These are phyloP conservation scores for Proales similis DNA, from an alignment of 1,140 invertebrate genomes.

Conservation along the genomic window DNA sequence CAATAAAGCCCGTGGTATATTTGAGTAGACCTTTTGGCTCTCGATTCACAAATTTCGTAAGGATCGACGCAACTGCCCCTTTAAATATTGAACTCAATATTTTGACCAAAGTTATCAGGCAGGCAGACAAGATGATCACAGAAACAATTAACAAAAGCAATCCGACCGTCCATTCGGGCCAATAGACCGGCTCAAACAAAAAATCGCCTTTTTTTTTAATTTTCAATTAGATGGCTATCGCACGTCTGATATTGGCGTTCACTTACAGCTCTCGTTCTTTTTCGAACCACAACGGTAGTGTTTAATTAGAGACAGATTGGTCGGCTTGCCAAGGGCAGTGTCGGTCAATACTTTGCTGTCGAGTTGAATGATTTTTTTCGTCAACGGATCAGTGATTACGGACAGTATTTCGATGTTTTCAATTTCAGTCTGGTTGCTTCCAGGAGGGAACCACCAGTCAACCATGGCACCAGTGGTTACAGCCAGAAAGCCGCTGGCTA, in stretches of 20 bases:
- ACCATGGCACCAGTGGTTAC: neutral
- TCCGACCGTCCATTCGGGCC: conserved; percentile 54
- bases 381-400: conserved; percentile 56
- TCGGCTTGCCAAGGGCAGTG: neutral
- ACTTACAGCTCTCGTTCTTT: neutral
- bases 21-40: conserved; percentile 54
- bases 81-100: conserved; percentile 54
- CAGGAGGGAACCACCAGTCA: conserved; percentile 41
- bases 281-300: neutral
- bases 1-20: conserved; percentile 58
- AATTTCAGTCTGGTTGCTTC: conserved; percentile 39
- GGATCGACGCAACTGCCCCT: conserved; percentile 55
- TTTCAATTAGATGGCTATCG: too few species aligned
- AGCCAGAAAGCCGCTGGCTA: conserved; percentile 43
- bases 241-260: neutral
- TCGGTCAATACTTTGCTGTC: conserved; percentile 3
- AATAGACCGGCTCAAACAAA: conserved; percentile 38
- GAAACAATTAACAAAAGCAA: conserved; percentile 55
- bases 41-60: conserved; percentile 58
- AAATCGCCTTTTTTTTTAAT: conserved; percentile 7
- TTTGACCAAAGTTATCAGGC: conserved; percentile 60
- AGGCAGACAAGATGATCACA: conserved; percentile 55
- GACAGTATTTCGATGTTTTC: conserved; percentile 52
- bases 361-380: conserved; percentile 54
- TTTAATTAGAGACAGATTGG: neutral